Evolutionary conservation across 1,140 invertebrate species (phyloP), one percentile per base, ranked within the genome.

Genomic region (Ostrea denselamellosa): DNA sequence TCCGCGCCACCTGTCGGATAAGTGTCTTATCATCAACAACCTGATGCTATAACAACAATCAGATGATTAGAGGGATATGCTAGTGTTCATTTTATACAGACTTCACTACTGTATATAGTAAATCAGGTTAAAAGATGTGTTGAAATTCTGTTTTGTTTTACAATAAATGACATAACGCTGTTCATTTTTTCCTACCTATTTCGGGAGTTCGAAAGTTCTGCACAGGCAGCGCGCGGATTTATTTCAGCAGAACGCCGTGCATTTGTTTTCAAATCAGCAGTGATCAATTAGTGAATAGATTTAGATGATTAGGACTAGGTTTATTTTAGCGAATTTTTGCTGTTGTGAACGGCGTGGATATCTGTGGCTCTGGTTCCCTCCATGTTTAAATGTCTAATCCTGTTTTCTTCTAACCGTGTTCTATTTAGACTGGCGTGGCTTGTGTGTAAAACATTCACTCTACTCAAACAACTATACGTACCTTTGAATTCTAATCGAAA

Each of bases 11-110:
- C 68, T 77, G 68, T 34, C 68, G 22, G 68, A 77, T 77, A 34
- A 77, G 28, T 77, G 22, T 34, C 25, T 77, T 77, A 77, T 77
- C 68, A 77, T 77, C 68, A 77, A 77, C 25, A 77, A 77, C 58
- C 58, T 62, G n/a, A 19, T n/a, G n/a, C 14, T 62, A 62, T 19
- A 62, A 62, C 12, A 25, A 77, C 68, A 68, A 68, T 68, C n/a
- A 77, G 10, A 77, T 25, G 68, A 77, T 14, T 14, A 34, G 28
- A 28, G 14, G 28, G 68, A 77, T 10, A 28, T 77, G 2, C 68
- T 25, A 14, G 28, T 25, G 56, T 19, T 17, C n/a, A 0, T 7
- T 62, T 62, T n/a, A 19, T 62, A 2, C 7, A 19, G 56, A n/a
- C n/a, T 62, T 62, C 8, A 58, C 14, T 58, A 12, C 56, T 17